A percentile compares a stretch with the other conserved stretches of the same genome.
Evolutionary conservation across 1,140 invertebrate species (phyloP).

Genomic region (Pseudobourletiella spinata): DNA sequence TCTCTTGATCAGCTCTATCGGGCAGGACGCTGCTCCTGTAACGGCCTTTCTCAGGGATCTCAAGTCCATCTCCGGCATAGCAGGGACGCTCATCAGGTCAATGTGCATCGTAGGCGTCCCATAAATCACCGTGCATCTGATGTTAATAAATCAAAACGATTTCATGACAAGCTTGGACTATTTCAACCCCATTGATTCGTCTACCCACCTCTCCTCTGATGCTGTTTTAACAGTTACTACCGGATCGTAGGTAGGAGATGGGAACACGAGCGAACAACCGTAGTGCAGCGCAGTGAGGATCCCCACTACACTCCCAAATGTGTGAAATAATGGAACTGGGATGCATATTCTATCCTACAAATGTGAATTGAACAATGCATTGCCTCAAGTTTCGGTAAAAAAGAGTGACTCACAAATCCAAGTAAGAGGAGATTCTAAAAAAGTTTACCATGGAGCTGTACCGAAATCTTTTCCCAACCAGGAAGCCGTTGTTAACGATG

Average conservation of each 20-base stretch:
- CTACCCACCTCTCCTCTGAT: slow-evolving; percentile 61
- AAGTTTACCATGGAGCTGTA: too few species aligned
- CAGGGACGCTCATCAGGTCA: slow-evolving; percentile 55
- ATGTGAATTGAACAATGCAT: too few species aligned
- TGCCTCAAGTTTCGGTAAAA: too few species aligned
- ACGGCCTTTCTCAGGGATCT: slow-evolving; percentile 37
- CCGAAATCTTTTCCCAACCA: too few species aligned
- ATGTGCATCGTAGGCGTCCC: too few species aligned
- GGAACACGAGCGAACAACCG: slow-evolving; percentile 61
- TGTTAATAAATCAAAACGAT: too few species aligned
- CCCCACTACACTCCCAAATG: slow-evolving; percentile 69
- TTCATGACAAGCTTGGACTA: too few species aligned
- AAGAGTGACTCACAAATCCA: too few species aligned
- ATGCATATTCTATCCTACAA: slow-evolving; percentile 53
- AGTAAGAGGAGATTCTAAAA: too few species aligned
- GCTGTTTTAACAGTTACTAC: slow-evolving; percentile 56
- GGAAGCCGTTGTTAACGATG: too few species aligned
- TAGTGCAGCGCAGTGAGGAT: slow-evolving; percentile 51
- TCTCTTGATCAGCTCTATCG: slow-evolving; percentile 17
- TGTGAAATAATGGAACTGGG: slow-evolving; percentile 87
- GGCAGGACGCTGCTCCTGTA: slow-evolving; percentile 25
- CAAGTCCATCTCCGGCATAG: slow-evolving; percentile 41
- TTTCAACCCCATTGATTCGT: too few species aligned
- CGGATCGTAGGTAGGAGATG: slow-evolving; percentile 58
- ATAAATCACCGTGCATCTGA: slow-evolving; percentile 61